Evolutionary conservation across 2,113 vertebrate genomes (phyloP).

Genomic region (Crotophaga sulcirostris): DNA sequence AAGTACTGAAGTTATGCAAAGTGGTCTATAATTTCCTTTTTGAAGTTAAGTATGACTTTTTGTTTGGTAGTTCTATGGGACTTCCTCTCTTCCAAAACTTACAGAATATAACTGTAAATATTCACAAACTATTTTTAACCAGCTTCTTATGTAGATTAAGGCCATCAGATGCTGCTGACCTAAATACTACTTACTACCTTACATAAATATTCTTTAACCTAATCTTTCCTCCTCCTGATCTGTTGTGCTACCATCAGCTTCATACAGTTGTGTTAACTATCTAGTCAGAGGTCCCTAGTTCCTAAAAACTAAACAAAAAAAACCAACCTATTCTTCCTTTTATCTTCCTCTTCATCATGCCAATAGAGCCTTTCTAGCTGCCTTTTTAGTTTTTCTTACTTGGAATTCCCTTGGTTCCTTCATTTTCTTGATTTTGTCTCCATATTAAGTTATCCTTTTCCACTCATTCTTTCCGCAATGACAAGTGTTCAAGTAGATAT

Average conservation of each 20-base stretch:
- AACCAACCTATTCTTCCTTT: not conserved
- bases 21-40: not conserved
- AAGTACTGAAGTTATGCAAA: not conserved
- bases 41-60: not conserved
- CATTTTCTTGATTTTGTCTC: not conserved
- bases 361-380: not conserved
- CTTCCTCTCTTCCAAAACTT: not conserved
- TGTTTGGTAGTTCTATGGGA: not conserved
- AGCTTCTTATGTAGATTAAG: not conserved
- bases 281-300: not conserved
- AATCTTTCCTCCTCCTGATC: not conserved
- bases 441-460: not conserved
- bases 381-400: not conserved
- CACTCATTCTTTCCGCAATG: not conserved
- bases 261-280: not conserved
- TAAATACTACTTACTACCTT: not conserved
- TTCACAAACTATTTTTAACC: not conserved
- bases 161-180: not conserved
- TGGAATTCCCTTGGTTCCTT: not conserved
- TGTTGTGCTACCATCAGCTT: not conserved
- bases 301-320: not conserved
- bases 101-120: not conserved
- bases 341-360: not conserved
- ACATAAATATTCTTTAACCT: not conserved
- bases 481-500: not conserved